Evolutionary conservation across 1,140 invertebrate genomes (phyloP).

Genomic region (Drosophila persimilis): DNA sequence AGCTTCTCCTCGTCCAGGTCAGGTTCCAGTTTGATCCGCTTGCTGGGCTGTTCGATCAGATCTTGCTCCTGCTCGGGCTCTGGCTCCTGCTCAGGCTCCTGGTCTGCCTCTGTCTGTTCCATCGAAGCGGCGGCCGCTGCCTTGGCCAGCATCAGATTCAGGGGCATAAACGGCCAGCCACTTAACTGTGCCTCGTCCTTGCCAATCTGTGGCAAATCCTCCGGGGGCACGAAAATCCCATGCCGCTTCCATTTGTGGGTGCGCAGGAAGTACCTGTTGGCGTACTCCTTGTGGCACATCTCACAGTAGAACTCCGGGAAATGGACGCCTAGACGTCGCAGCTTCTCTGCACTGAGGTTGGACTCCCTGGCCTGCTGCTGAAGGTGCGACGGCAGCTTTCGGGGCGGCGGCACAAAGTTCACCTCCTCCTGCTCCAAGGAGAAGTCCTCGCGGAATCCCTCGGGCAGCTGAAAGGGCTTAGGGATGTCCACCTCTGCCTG

Average conservation of each 20-base stretch:
- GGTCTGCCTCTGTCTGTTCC: slow-evolving; percentile 26
- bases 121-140: slow-evolving; percentile 44
- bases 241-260: slow-evolving; percentile 95
- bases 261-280: slow-evolving; percentile 96
- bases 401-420: slow-evolving; percentile 84
- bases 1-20: slow-evolving; percentile 46
- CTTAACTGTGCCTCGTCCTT: slow-evolving; percentile 76
- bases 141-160: slow-evolving; percentile 86
- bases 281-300: slow-evolving; percentile 97
- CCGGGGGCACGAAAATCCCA: slow-evolving; percentile 87
- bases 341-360: slow-evolving; percentile 87
- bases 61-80: slow-evolving; percentile 17
- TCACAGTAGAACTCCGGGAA: slow-evolving; percentile 96
- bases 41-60: slow-evolving; percentile 44
- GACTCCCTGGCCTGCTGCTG: slow-evolving; percentile 86
- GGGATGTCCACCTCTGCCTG: neutral
- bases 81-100: slow-evolving; percentile 2
- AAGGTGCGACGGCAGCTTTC: slow-evolving; percentile 85
- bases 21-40: slow-evolving; percentile 74
- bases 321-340: slow-evolving; percentile 90
- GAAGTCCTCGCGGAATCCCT: slow-evolving; percentile 82
- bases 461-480: slow-evolving; percentile 72
- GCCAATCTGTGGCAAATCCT: slow-evolving; percentile 44
- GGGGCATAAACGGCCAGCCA: slow-evolving; percentile 84
- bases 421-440: slow-evolving; percentile 85